Conservation (phyloP, 2,888 invertebrate genomes). For the Zelleria hepariella region DNA sequence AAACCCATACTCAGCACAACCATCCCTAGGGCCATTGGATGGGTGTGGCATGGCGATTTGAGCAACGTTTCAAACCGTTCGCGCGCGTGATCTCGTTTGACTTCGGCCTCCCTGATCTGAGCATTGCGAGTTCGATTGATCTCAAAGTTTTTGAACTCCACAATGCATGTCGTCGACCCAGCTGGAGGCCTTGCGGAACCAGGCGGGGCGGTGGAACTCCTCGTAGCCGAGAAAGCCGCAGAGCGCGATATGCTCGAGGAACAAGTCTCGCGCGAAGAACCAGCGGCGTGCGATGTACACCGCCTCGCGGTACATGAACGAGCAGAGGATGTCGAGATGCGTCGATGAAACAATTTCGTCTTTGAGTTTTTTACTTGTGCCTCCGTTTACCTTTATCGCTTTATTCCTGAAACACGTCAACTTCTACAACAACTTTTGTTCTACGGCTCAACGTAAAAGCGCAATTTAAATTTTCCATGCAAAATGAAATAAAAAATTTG, state of each 20-base stretch:
- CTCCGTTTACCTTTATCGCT: no score
- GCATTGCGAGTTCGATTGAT: conserved; percentile 16
- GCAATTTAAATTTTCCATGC: no score
- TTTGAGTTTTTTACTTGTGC: no score
- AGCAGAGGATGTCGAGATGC: conserved; percentile 15
- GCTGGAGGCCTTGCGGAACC: conserved; percentile 25
- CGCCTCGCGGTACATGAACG: conserved; percentile 26
- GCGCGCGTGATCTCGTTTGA: conserved; percentile 10
- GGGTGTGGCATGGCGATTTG: conserved; percentile 19
- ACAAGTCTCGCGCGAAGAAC: conserved; percentile 24
- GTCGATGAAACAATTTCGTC: no score
- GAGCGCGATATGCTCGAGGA: conserved; percentile 22
- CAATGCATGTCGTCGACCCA: conserved; percentile 27
- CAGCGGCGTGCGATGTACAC: conserved; percentile 26
- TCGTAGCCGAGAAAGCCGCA: conserved; percentile 22
- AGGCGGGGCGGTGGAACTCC: conserved; percentile 22
- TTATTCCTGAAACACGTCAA: no score
- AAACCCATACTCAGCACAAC: conserved; percentile 21
- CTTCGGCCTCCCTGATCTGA: background rate
- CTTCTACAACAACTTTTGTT: no score
- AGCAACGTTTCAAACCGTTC: no score
- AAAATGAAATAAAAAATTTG: no score
- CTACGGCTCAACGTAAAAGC: no score
- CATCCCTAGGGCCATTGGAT: conserved; percentile 21
- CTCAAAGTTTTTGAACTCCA: conserved; percentile 21